Conservation (phyloP, 37 sponge, comb jelly and placozoan genomes). For the Aphrocallistes beatrix region DNA sequence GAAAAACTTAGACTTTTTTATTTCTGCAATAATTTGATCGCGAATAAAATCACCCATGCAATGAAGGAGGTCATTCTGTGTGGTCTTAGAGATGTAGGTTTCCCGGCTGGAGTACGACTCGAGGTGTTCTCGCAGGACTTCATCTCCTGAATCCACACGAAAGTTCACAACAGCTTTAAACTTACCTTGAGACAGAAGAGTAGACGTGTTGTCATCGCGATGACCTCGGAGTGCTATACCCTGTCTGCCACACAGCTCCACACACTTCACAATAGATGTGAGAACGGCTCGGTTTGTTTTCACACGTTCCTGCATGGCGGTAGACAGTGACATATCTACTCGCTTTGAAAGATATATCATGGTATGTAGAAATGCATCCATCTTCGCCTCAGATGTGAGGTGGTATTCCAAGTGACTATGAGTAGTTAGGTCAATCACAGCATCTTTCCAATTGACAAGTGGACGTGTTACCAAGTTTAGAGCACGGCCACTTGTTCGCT, state of each 20-base stretch:
- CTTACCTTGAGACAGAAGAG: neutral
- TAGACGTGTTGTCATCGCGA: neutral
- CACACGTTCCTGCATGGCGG: too few relatives aligned
- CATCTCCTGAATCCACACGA: neutral
- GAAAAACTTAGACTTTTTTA: conserved; percentile 2
- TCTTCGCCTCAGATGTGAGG: too few relatives aligned
- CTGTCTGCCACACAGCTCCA: neutral
- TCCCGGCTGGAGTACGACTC: neutral
- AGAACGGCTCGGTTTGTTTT: too few relatives aligned
- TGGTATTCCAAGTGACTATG: too few relatives aligned
- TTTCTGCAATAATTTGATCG: neutral
- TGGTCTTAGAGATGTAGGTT: conserved; percentile 3
- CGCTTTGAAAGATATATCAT: too few relatives aligned
- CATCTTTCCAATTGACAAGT: too few relatives aligned
- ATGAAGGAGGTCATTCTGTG: neutral
- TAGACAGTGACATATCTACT: too few relatives aligned
- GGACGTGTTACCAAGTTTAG: too few relatives aligned
- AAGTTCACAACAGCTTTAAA: neutral
- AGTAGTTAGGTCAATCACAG: too few relatives aligned
- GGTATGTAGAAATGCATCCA: too few relatives aligned
- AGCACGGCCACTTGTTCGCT: too few relatives aligned
- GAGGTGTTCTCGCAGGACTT: neutral
- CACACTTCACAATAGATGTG: neutral
- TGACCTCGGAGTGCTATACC: neutral
- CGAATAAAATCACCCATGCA: neutral